Conservation (phyloP, 2,797 vertebrate genomes). For the Syndactyla subalaris region DNA sequence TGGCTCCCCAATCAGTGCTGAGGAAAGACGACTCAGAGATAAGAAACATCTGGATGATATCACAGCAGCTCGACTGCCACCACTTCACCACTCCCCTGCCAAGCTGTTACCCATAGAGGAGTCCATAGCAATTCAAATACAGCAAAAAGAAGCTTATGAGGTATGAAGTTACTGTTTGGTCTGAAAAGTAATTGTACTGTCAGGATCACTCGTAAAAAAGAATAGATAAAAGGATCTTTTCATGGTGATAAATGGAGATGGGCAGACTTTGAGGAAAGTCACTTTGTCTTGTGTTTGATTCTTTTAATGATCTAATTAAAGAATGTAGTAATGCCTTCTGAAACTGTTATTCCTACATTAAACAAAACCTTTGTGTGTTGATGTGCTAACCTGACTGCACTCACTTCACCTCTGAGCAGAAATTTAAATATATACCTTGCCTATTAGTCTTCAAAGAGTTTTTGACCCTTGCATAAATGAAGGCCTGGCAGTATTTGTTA, state of each 20-base stretch:
- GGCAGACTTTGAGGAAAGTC: background rate
- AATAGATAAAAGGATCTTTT: background rate
- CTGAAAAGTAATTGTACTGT: background rate
- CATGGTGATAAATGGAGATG: background rate
- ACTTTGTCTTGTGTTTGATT: background rate
- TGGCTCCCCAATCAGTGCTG: conserved; percentile 70
- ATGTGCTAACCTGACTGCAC: background rate
- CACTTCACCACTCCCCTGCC: conserved; percentile 82
- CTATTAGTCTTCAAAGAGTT: background rate
- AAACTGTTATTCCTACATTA: background rate
- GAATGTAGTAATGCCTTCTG: background rate
- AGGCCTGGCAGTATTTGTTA: background rate
- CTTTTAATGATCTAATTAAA: background rate
- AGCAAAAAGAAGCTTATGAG: conserved; percentile 86
- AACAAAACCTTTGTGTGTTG: background rate
- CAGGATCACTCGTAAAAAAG: background rate
- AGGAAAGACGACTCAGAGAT: conserved; percentile 80
- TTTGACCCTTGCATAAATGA: background rate
- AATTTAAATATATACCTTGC: background rate
- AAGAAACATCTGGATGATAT: conserved; percentile 91
- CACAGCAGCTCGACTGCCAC: conserved; percentile 88
- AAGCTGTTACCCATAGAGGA: conserved; percentile 87
- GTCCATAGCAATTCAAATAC: conserved; percentile 82
- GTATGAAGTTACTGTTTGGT: conserved; percentile 59
- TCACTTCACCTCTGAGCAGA: background rate